Percentiles rank a stretch among this genome's conserved stretches.
phyloP scores from a whole-genome alignment of 2,113 vertebrate genomes.

The Zeus faber region DNA sequence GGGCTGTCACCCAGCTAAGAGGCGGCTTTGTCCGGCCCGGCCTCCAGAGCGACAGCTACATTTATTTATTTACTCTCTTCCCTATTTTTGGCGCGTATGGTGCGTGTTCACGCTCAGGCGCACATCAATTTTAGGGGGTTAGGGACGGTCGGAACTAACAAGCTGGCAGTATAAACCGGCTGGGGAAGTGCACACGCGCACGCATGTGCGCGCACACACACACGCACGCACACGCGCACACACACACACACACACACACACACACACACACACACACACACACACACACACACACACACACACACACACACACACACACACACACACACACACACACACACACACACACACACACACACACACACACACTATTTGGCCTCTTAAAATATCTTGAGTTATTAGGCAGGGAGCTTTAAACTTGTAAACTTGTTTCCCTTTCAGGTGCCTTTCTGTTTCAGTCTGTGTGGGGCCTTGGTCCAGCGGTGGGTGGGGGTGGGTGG shows the following conservation, averaged over 20 bases:
- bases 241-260: neutral
- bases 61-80: slow-evolving; percentile 41
- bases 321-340: neutral
- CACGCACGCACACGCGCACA: neutral
- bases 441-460: slow-evolving; percentile 1
- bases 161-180: too few relatives aligned
- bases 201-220: neutral
- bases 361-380: neutral
- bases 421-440: too few relatives aligned
- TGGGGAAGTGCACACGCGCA: neutral
- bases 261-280: neutral
- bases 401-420: too few relatives aligned
- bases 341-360: slow-evolving; percentile 12
- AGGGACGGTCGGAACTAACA: neutral
- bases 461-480: slow-evolving; percentile 25
- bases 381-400: too few relatives aligned
- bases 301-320: neutral
- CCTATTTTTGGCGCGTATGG: slow-evolving; percentile 8
- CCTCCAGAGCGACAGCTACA: slow-evolving; percentile 36
- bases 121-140: slow-evolving; percentile 15
- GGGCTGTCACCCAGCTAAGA: slow-evolving; percentile 3
- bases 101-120: slow-evolving; percentile 21
- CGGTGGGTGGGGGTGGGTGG: too few relatives aligned
- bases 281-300: neutral
- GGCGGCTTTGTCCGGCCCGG: slow-evolving; percentile 35